Conservation (phyloP, 2,888 invertebrate species). For the Rhamnusium bicolor region DNA sequence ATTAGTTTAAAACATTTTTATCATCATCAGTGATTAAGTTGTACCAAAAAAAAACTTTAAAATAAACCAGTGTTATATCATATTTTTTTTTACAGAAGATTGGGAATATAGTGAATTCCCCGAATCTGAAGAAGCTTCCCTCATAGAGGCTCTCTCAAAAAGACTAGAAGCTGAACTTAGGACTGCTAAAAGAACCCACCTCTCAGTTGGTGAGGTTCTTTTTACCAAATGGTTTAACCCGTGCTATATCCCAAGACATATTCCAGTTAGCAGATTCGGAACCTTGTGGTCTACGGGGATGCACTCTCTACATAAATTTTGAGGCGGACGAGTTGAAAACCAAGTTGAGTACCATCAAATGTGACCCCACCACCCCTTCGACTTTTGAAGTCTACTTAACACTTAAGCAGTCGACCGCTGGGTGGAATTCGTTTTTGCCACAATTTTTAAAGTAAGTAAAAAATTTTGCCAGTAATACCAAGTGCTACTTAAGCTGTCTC, state of each 20-base stretch:
- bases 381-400: conserved; percentile 92
- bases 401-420: conserved; percentile 85
- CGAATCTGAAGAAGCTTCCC: conserved; percentile 72
- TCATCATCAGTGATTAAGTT: neutral
- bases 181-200: conserved; percentile 84
- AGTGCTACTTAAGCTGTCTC: neutral
- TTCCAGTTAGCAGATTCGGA: conserved; percentile 87
- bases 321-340: conserved; percentile 80
- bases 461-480: neutral
- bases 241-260: conserved; percentile 83
- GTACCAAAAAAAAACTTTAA: neutral
- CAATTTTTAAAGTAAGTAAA: conserved; percentile 90
- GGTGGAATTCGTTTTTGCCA: conserved; percentile 89
- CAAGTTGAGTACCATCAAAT: conserved; percentile 85
- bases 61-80: neutral
- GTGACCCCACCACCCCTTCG: conserved; percentile 88
- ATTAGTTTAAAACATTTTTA: neutral
- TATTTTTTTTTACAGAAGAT: conserved; percentile 47
- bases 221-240: conserved; percentile 86
- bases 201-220: conserved; percentile 87
- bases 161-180: conserved; percentile 85
- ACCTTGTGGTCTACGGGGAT: conserved; percentile 91
- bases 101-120: conserved; percentile 59
- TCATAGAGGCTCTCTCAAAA: conserved; percentile 81
- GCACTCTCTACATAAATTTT: conserved; percentile 86